phyloP scores from a whole-genome alignment of 2,888 invertebrate species.

The Kryphioiulus occultus region DNA sequence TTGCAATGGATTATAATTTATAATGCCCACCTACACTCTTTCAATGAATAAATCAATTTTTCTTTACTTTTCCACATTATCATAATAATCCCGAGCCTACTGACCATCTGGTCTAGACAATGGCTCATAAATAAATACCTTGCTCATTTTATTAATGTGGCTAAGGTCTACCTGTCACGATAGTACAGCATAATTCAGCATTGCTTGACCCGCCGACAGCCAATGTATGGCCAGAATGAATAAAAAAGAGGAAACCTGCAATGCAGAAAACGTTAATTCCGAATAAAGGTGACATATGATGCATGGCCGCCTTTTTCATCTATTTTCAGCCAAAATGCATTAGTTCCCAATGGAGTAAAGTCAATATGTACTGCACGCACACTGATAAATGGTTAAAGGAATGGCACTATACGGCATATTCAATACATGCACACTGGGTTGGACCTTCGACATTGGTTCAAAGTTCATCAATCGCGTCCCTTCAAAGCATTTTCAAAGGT shows the following conservation, averaged over 20 bases:
- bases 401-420: not conserved
- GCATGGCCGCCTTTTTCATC: not conserved
- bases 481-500: not conserved
- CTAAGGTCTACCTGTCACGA: not conserved
- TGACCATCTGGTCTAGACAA: no score
- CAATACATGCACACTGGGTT: not conserved
- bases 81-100: no score
- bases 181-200: not conserved
- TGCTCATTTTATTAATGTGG: not conserved
- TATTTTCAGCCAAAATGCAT: conserved; percentile 24
- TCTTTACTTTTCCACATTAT: no score
- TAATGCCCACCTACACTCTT: no score
- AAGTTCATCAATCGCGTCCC: not conserved
- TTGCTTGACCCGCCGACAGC: not conserved
- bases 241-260: not conserved
- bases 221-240: not conserved
- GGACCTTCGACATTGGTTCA: not conserved
- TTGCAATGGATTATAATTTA: no score
- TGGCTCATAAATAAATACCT: not conserved
- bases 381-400: not conserved
- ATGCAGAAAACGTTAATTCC: conserved; percentile 7
- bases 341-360: conserved; percentile 33
- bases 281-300: conserved; percentile 17
- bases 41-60: no score
- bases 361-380: not conserved